Percentiles rank a stretch among this genome's conserved stretches.
phyloP scores from a whole-genome alignment of 2,797 vertebrate genomes.

The Acipenser oxyrinchus region DNA sequence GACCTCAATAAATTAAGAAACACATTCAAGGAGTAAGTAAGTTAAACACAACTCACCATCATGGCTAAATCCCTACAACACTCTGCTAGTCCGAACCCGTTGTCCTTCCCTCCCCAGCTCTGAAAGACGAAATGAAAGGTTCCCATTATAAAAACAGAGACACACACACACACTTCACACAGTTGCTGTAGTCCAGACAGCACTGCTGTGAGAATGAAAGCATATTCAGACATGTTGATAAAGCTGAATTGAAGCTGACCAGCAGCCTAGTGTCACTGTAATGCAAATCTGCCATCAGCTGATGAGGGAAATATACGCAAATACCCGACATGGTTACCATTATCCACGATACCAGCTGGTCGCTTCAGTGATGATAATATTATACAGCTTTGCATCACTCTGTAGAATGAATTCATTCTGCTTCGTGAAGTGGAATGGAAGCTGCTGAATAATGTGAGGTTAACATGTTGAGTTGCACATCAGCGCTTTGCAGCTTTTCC shows the following conservation, averaged over 20 bases:
- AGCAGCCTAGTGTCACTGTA: constrained; percentile 16
- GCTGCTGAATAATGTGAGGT: no score
- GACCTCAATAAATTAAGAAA: constrained; percentile 10
- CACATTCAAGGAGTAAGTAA: constrained; percentile 7
- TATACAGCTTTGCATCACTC: no score
- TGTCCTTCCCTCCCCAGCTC: constrained; percentile 96
- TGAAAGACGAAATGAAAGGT: constrained; percentile 37
- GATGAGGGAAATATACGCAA: no score
- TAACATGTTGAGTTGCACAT: no score
- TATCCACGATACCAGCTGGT: no score
- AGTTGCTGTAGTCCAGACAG: background rate
- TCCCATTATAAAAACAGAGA: constrained; percentile 24
- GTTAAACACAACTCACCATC: constrained; percentile 54
- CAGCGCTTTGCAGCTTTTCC: no score
- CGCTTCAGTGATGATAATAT: no score
- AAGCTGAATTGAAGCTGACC: background rate
- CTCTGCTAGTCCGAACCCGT: constrained; percentile 89
- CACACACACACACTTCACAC: constrained; percentile 11
- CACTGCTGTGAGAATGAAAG: background rate
- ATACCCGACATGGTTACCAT: no score
- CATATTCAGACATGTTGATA: background rate
- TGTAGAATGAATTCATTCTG: no score
- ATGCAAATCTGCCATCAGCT: constrained; percentile 16
- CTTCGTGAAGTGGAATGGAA: no score
- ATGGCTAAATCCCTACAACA: constrained; percentile 89